Percentiles rank a stretch among this genome's conserved stretches.
Conservation (phyloP, 2,113 vertebrate genomes). For the Actenoides hombroni region DNA sequence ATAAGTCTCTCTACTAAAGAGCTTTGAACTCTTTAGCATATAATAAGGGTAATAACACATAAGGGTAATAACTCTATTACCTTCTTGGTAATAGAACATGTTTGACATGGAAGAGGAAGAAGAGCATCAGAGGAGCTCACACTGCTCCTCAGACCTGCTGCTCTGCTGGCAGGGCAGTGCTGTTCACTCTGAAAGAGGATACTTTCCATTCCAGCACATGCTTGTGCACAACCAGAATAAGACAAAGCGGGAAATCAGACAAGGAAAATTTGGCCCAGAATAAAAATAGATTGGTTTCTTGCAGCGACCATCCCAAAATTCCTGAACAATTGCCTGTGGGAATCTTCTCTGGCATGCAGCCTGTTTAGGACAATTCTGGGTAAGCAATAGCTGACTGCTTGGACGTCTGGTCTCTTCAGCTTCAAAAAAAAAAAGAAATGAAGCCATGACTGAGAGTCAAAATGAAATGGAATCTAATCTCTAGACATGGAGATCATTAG, state of each 20-base stretch:
- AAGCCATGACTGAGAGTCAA: background rate
- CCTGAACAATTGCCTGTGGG: constrained; percentile 4
- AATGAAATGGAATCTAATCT: background rate
- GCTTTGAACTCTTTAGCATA: background rate
- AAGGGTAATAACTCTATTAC: no score
- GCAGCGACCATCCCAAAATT: constrained; percentile 16
- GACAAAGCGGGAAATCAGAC: background rate
- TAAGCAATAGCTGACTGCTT: background rate
- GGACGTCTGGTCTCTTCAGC: background rate
- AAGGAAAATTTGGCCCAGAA: background rate
- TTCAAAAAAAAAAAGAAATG: background rate
- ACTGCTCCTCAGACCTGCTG: background rate
- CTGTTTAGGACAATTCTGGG: constrained; percentile 3
- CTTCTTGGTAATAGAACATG: background rate
- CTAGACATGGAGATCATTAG: background rate
- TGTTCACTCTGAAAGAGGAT: background rate
- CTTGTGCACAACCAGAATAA: background rate
- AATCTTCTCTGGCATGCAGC: constrained; percentile 1
- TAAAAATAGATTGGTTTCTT: constrained; percentile 35
- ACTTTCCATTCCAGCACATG: background rate
- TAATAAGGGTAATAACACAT: no score
- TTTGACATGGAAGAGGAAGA: background rate
- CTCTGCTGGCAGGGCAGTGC: background rate
- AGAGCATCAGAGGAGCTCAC: background rate
- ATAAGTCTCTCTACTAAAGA: background rate